phyloP scores from a whole-genome alignment of 2,113 vertebrate genomes.

The Podarcis muralis region DNA sequence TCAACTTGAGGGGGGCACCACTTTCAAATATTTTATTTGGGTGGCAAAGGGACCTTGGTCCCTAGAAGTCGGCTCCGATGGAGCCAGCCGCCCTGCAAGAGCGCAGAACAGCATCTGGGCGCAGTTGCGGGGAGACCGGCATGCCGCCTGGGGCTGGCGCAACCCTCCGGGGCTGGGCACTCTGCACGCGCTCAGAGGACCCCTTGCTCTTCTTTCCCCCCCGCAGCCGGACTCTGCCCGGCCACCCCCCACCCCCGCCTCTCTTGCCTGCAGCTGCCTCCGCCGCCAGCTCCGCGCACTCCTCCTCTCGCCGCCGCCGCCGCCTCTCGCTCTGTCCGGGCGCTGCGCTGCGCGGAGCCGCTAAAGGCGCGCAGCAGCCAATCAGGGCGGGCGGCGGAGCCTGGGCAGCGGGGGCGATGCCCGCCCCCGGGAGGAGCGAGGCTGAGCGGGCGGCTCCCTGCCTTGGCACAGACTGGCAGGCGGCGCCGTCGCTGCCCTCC shows the following conservation, averaged over 20 bases:
- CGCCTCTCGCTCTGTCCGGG: neutral
- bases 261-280: neutral
- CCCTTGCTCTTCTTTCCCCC: neutral
- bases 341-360: neutral
- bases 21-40: too few relatives aligned
- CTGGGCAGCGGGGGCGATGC: neutral
- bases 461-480: too few relatives aligned
- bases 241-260: neutral
- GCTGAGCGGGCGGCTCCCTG: too few relatives aligned
- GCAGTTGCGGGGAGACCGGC: neutral
- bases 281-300: neutral
- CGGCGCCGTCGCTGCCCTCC: too few relatives aligned
- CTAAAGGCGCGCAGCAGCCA: neutral
- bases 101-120: neutral
- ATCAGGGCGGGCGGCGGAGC: neutral
- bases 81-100: neutral
- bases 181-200: neutral
- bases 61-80: too few relatives aligned
- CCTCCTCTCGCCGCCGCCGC: neutral
- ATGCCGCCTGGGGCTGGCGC: too few relatives aligned
- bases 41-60: too few relatives aligned
- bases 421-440: neutral
- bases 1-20: too few relatives aligned
- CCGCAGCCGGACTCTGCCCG: too few relatives aligned
- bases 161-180: neutral